Percentiles rank a stretch among this genome's conserved stretches.
Evolutionary conservation across 2,797 vertebrate genomes (phyloP).

Genomic region (Cuniculus paca): DNA sequence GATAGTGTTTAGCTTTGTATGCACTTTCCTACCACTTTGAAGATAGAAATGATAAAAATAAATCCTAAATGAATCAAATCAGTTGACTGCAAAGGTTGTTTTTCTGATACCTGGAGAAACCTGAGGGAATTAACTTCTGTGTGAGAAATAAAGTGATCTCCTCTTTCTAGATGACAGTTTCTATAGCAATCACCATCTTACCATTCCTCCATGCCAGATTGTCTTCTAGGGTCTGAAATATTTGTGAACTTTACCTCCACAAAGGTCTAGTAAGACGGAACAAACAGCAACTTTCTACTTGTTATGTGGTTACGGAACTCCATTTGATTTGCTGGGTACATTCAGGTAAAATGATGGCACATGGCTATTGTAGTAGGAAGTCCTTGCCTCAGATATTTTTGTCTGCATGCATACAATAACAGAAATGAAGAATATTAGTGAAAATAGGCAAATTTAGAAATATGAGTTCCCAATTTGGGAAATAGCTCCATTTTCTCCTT

Average conservation of each 20-base stretch:
- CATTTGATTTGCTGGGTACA: neutral
- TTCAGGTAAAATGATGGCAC: neutral
- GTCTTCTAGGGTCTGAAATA: neutral
- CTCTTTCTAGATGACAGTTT: neutral
- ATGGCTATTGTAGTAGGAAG: neutral
- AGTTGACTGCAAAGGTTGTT: neutral
- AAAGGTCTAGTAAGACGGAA: neutral
- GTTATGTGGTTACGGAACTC: neutral
- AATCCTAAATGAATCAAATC: neutral
- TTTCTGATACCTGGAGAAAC: constrained; percentile 1
- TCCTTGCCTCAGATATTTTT: neutral
- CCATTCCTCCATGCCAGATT: neutral
- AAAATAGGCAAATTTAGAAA: neutral
- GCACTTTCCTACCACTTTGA: neutral
- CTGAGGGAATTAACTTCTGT: neutral
- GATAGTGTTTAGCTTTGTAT: neutral
- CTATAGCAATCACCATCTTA: neutral
- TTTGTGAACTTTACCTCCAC: neutral
- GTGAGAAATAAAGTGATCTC: neutral
- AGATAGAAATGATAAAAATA: constrained; percentile 15
- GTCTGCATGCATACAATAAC: neutral
- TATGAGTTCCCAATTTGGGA: neutral
- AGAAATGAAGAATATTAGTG: neutral
- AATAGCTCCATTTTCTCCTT: neutral
- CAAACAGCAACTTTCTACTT: neutral